phyloP scores from a whole-genome alignment of 2,113 vertebrate species.

The Podocnemis expansa region DNA sequence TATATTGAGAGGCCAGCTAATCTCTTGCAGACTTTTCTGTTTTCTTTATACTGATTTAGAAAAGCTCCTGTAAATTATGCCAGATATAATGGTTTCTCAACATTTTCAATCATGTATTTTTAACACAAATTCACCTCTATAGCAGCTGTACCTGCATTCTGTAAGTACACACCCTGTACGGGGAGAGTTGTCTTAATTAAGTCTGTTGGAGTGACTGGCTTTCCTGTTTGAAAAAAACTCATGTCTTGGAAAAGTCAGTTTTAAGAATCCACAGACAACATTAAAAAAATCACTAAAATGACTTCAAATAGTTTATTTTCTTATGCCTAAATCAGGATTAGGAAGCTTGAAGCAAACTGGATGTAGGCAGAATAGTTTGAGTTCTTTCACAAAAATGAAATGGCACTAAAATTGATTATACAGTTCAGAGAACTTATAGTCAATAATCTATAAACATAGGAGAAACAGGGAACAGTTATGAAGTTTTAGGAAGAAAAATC shows the following conservation, averaged over 20 bases:
- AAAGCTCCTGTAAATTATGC: neutral
- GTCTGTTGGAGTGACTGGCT: neutral
- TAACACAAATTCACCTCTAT: neutral
- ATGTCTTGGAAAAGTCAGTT: slow-evolving; percentile 1
- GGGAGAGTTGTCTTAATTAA: neutral
- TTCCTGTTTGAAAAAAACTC: neutral
- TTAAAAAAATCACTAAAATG: neutral
- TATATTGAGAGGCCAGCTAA: neutral
- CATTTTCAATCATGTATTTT: neutral
- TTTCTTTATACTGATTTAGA: slow-evolving; percentile 26
- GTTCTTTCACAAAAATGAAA: neutral
- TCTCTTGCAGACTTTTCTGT: neutral
- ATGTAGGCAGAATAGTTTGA: neutral
- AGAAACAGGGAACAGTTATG: neutral
- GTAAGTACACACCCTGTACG: too few relatives aligned
- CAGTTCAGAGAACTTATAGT: neutral
- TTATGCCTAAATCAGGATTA: neutral
- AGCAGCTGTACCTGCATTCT: neutral
- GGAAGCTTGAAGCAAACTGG: neutral
- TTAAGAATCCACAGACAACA: neutral
- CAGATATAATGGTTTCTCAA: slow-evolving; percentile 11
- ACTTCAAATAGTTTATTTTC: neutral
- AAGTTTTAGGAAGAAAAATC: neutral
- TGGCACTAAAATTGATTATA: neutral
- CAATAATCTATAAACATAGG: neutral